Evolutionary conservation across 2,888 invertebrate species (phyloP), one percentile per base, ranked within the genome.

Genomic region (Ellobium chinense): DNA sequence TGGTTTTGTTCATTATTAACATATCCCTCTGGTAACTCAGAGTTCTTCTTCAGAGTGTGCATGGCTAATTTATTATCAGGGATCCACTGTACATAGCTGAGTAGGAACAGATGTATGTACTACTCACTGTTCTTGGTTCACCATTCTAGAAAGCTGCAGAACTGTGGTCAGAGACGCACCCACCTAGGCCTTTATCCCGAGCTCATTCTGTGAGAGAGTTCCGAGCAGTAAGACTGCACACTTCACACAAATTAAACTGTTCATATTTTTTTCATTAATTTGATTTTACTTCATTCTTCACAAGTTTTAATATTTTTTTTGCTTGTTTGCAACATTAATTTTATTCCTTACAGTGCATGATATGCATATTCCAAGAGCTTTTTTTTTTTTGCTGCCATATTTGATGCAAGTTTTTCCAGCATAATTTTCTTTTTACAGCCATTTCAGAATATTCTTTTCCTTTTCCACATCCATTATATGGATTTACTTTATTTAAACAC

Each of bases 151-250:
- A 82, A 79, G 91, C 90, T 14, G 90, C 90, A 2, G 83, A 83
- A 31, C 73, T 90, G 74, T 91, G 91, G 90, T 85, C 88, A 86
- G 85, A 88, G 36, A 82, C 83, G 7, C 87, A 88, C 81, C 88
- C 90, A n/a, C 78, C 86, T 1, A 79, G 85, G 62, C 80, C 85
- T n/a, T 82, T 91, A 9, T 88, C 89, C 21, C 83, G 89, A 56
- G 88, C 88, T 84, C 89, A 89, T 69, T 89, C 89, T 14, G 85
- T 89, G n/a, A 88, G 89, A 75, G 88, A 88, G 27, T 27, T 27
- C 31, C 63, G 63, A 68, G 39, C 80, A 72, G 85, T 85, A 82
- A 83, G 83, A 69, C 18, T 9, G 46, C 9, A 46, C 46, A 46
- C 18, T n/a, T 24, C 60, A 14, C 60, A n/a, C 60, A 14, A 27